Evolutionary conservation across 53 echinoderm and acorn worm species (phyloP).

Genomic region (Zoroaster sp.): DNA sequence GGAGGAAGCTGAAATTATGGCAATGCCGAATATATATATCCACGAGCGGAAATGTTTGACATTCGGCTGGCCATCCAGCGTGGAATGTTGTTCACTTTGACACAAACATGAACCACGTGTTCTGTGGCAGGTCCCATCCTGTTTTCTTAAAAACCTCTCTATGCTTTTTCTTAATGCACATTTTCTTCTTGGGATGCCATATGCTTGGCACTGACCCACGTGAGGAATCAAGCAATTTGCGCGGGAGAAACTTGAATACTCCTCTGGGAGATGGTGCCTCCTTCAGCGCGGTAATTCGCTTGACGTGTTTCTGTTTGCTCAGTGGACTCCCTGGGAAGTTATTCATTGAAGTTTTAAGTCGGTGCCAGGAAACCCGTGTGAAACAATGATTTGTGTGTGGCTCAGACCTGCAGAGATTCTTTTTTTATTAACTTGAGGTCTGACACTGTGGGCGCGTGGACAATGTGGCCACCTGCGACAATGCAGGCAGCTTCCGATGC

Average conservation of each 20-base stretch:
- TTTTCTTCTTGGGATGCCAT: background rate
- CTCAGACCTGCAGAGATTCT: background rate
- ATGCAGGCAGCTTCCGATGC: background rate
- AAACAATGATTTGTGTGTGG: background rate
- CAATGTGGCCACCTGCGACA: background rate
- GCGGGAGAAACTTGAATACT: background rate
- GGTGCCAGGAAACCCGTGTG: background rate
- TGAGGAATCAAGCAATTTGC: background rate
- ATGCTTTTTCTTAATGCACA: background rate
- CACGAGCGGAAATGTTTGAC: slow-evolving; percentile 21
- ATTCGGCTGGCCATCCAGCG: background rate
- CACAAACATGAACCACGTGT: slow-evolving; percentile 32
- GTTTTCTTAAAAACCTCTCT: background rate
- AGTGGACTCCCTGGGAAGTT: background rate
- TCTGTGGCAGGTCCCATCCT: background rate
- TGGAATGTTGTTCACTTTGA: slow-evolving; percentile 28
- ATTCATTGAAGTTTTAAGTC: slow-evolving; percentile 9
- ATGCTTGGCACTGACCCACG: background rate
- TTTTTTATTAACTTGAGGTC: background rate
- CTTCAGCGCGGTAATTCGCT: background rate
- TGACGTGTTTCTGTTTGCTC: slow-evolving; percentile 7
- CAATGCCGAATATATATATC: background rate
- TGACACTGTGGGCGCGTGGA: background rate
- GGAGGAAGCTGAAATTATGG: slow-evolving; percentile 30
- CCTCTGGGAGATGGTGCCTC: background rate